phyloP scores from a whole-genome alignment of 2,888 invertebrate species.

The Hemicrepidius hirtus region DNA sequence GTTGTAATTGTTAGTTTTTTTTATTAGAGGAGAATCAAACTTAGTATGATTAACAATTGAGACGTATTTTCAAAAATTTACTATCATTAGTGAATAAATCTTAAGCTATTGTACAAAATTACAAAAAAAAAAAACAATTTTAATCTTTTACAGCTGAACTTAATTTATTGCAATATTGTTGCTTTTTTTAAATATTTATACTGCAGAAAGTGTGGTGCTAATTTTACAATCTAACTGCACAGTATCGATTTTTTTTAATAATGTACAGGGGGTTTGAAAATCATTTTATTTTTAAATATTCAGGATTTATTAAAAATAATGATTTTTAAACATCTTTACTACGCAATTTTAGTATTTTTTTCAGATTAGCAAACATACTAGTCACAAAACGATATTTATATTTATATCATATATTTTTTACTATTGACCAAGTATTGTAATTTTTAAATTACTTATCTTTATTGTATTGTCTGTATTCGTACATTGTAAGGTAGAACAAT shows the following conservation, averaged over 20 bases:
- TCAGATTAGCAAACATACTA: conserved; percentile 56
- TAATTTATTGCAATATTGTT: conserved; percentile 18
- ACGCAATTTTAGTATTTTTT: conserved; percentile 26
- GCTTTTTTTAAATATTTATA: conserved; percentile 22
- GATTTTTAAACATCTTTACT: conserved; percentile 6
- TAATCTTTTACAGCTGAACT: not conserved
- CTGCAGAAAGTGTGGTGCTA: conserved; percentile 32
- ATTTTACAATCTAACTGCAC: conserved; percentile 33
- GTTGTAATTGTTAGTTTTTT: not conserved
- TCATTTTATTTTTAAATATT: not conserved
- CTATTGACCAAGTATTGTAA: conserved; percentile 64
- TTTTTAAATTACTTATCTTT: conserved; percentile 52
- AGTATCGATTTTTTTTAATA: conserved; percentile 12
- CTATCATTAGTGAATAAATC: not conserved
- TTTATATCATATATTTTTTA: conserved; percentile 62
- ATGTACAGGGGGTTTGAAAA: not conserved
- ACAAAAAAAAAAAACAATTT: not conserved
- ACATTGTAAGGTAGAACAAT: conserved; percentile 57
- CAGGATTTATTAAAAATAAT: too few species aligned
- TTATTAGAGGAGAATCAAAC: not conserved
- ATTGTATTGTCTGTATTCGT: conserved; percentile 51
- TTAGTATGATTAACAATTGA: not conserved
- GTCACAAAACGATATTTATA: conserved; percentile 63
- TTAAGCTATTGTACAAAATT: conserved; percentile 1
- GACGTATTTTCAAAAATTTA: not conserved